These are phyloP conservation scores for Tridacna crocea DNA, from an alignment of 2,888 invertebrate species.

Conservation along the genomic window DNA sequence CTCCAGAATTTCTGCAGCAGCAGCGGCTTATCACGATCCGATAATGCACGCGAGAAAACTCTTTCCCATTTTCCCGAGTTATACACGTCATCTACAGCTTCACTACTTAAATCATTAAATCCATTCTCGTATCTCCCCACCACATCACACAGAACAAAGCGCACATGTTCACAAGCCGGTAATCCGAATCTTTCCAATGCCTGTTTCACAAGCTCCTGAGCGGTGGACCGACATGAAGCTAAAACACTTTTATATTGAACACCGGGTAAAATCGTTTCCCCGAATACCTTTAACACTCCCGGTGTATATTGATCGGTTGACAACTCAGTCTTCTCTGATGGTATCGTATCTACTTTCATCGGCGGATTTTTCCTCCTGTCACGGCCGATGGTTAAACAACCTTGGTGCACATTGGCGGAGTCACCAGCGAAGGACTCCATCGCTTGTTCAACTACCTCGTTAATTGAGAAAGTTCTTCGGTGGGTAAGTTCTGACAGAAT, in stretches of 20 bases:
- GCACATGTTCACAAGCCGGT: slow-evolving; percentile 59
- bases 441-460: slow-evolving; percentile 51
- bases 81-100: slow-evolving; percentile 35
- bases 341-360: slow-evolving; percentile 29
- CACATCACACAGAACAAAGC: slow-evolving; percentile 81
- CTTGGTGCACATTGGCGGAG: slow-evolving; percentile 13
- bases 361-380: slow-evolving; percentile 27
- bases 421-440: slow-evolving; percentile 54
- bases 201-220: slow-evolving; percentile 79
- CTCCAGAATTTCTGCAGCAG: slow-evolving; percentile 80
- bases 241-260: slow-evolving; percentile 81
- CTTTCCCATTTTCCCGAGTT: slow-evolving; percentile 69
- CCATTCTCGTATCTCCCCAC: slow-evolving; percentile 68
- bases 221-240: slow-evolving; percentile 78
- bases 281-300: slow-evolving; percentile 79
- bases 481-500: slow-evolving; percentile 37
- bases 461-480: slow-evolving; percentile 35
- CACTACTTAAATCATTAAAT: slow-evolving; percentile 18
- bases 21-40: slow-evolving; percentile 77
- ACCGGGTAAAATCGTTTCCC: slow-evolving; percentile 77
- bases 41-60: slow-evolving; percentile 74
- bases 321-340: slow-evolving; percentile 65
- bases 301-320: slow-evolving; percentile 78
- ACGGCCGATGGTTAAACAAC: slow-evolving; percentile 46
- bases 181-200: slow-evolving; percentile 79